phyloP scores from a whole-genome alignment of 2,888 invertebrate genomes.

The Gryllus longicercus region DNA sequence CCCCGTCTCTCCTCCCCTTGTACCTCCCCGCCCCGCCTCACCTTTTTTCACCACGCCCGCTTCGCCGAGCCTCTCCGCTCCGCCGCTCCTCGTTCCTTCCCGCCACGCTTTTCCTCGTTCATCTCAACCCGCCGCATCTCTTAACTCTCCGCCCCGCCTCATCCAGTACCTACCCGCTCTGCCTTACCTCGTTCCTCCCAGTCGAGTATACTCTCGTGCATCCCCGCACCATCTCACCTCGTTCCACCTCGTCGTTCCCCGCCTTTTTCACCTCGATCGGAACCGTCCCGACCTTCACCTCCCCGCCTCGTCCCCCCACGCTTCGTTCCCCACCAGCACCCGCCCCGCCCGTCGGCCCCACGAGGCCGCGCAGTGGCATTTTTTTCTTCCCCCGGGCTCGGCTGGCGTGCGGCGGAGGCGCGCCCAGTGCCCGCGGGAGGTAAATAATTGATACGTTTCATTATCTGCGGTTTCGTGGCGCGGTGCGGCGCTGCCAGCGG shows the following conservation, averaged over 20 bases:
- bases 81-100: too few species aligned
- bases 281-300: neutral
- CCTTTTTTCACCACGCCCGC: too few species aligned
- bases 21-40: too few species aligned
- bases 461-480: conserved; percentile 10
- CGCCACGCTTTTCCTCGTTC: too few species aligned
- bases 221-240: too few species aligned
- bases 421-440: neutral
- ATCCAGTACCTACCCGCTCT: too few species aligned
- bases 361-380: neutral
- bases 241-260: neutral
- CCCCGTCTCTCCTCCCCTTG: too few species aligned
- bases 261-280: neutral
- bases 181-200: too few species aligned
- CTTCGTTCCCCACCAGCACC: neutral
- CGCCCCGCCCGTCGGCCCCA: neutral
- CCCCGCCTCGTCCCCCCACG: neutral
- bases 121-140: too few species aligned
- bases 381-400: neutral
- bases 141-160: too few species aligned
- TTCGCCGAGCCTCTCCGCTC: too few species aligned
- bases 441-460: conserved; percentile 17
- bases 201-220: rapidly evolving
- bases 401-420: neutral
- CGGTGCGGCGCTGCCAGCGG: neutral